Evolutionary conservation across 2,888 invertebrate species (phyloP), one percentile per base, ranked within the genome.

Genomic region (Thereva unica): DNA sequence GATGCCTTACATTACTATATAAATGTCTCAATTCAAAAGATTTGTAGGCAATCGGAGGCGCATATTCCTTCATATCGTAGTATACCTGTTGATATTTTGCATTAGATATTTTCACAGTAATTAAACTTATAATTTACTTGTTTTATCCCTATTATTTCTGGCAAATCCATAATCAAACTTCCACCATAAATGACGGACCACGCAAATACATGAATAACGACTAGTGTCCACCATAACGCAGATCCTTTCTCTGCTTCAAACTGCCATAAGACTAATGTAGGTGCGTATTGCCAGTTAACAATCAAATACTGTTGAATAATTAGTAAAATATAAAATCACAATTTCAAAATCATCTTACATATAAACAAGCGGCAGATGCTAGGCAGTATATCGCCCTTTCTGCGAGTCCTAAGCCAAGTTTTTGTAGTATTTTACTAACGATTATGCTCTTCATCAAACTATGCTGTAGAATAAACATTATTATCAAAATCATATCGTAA

Each of bases 171-270:
- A 73, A 86, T 85, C 52, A 87, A 78, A 71, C 84, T 84, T 6
- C 86, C 87, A 34, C 85, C 83, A 72, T 85, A 87, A 68, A 87
- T 84, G 4, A 86, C 74, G 35, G 80, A 75, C 87, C 87, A 87
- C 8, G 83, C 82, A 40, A 84, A 70, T 1, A 77, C 72, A 73
- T 87, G 87, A 10, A 83, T 72, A 5, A 79, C 71, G 5, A 80
- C 75, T 73, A 85, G 85, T 1, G 80, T 68, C 76, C 83, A 82
- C 83, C 83, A 85, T 0, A 83, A 70, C 6, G 73, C 71, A 38
- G 78, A 75, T 69, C 78, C 82, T 10, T 79, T 77, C 9, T 77
- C 76, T 4, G 84, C 79, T 72, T 84, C 79, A n/a, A 86, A 73
- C 70, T 83, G 81, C 87, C 87, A 87, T 1, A 86, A 66, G 4